Conservation (phyloP, 2,797 vertebrate species). For the Bryconaethiops microstoma region DNA sequence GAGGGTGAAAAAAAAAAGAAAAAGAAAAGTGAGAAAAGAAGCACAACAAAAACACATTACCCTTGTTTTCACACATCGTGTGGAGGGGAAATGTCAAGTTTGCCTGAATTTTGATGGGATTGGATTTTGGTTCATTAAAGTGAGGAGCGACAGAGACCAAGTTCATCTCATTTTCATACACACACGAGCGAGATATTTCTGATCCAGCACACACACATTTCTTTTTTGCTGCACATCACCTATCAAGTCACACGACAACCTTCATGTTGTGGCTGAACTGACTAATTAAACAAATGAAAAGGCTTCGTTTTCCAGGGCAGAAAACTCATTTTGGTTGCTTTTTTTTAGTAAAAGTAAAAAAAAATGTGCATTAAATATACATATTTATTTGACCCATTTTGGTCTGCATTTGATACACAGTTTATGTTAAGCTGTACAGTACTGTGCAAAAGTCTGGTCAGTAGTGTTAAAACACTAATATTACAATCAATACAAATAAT, state of each 20-base stretch:
- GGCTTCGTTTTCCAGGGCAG: not conserved
- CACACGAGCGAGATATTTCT: conserved; percentile 69
- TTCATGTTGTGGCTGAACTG: not conserved
- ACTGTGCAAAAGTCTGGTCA: no score
- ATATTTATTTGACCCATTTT: no score
- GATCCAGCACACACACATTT: conserved; percentile 55
- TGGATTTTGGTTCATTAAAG: conserved; percentile 70
- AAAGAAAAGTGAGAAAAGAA: conserved; percentile 53
- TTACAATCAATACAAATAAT: no score
- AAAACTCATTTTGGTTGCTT: conserved; percentile 19
- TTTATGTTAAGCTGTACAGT: no score
- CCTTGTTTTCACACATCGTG: conserved; percentile 56
- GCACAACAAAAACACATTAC: conserved; percentile 61
- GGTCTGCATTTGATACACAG: no score
- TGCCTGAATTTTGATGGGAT: conserved; percentile 66
- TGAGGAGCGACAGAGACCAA: conserved; percentile 54
- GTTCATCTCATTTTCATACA: conserved; percentile 59
- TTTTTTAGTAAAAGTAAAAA: not conserved
- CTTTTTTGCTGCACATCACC: conserved; percentile 42
- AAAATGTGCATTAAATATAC: no score
- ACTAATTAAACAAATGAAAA: conserved; percentile 30
- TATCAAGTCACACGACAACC: conserved; percentile 4
- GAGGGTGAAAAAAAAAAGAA: conserved; percentile 61
- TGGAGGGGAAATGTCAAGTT: conserved; percentile 75
- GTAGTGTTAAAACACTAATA: no score